Conservation (phyloP, 2,113 vertebrate species). For the Meriones unguiculatus region DNA sequence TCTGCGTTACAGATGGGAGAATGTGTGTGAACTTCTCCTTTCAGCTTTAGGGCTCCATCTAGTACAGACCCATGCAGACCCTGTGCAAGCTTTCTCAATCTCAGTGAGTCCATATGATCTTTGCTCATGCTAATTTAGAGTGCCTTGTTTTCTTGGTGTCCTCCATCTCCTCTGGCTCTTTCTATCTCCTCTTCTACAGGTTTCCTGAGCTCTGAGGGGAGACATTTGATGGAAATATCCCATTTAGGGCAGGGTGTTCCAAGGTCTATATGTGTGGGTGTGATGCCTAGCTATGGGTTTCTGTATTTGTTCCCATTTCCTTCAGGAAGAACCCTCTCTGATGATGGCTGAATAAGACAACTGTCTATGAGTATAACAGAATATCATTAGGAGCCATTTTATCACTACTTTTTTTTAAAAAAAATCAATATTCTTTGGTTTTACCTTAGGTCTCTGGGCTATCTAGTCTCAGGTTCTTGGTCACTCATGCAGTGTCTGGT, state of each 20-base stretch:
- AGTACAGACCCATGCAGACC: background rate
- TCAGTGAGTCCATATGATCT: background rate
- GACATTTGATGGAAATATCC: background rate
- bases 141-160: background rate
- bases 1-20: background rate
- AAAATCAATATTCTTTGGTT: background rate
- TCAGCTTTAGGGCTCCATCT: background rate
- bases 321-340: background rate
- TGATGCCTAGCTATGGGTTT: background rate
- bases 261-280: background rate
- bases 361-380: background rate
- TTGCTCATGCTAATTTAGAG: background rate
- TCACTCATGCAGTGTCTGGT: background rate
- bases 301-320: background rate
- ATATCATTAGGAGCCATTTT: background rate
- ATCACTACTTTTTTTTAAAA: background rate
- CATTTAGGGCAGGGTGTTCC: background rate
- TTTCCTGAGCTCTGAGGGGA: background rate
- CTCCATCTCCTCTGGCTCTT: background rate
- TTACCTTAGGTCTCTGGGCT: background rate
- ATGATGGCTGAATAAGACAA: background rate
- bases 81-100: background rate
- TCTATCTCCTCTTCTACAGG: background rate
- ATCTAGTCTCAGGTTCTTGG: background rate
- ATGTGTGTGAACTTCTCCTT: background rate